Conservation (phyloP, 1,140 invertebrate species). For the Hylaeus anthracinus region DNA sequence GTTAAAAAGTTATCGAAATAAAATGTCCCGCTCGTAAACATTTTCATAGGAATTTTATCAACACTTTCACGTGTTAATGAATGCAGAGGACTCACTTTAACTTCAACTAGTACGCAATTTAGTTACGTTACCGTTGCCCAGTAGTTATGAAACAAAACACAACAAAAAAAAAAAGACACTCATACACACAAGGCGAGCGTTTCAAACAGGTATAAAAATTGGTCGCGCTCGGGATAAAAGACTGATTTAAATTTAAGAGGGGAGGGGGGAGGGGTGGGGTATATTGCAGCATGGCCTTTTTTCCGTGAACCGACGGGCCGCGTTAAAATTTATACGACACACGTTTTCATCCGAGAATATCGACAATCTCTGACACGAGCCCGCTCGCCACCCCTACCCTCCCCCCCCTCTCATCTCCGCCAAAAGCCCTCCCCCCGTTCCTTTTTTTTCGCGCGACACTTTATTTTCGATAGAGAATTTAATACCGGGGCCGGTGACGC, state of each 20-base stretch:
- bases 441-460: constrained; percentile 33
- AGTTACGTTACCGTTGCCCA: not conserved
- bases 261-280: not conserved
- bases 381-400: not conserved
- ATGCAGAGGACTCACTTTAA: not conserved
- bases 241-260: constrained; percentile 55
- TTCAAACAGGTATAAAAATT: constrained; percentile 27
- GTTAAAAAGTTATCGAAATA: too few relatives aligned
- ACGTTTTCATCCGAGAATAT: constrained; percentile 58
- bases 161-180: not conserved
- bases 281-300: constrained; percentile 26
- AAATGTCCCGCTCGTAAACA: too few relatives aligned
- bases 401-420: too few relatives aligned
- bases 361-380: constrained; percentile 28
- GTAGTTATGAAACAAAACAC: not conserved
- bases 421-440: not conserved
- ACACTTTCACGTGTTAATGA: not conserved
- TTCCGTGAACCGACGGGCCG: constrained; percentile 32
- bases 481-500: constrained; percentile 53
- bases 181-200: not conserved
- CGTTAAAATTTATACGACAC: constrained; percentile 61
- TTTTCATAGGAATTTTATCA: not conserved
- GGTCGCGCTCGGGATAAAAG: constrained; percentile 14
- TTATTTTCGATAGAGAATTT: constrained; percentile 62
- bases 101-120: not conserved